Evolutionary conservation across 2,113 vertebrate species (phyloP), one percentile per base, ranked within the genome.

Genomic region (Sminthopsis crassicaudata): DNA sequence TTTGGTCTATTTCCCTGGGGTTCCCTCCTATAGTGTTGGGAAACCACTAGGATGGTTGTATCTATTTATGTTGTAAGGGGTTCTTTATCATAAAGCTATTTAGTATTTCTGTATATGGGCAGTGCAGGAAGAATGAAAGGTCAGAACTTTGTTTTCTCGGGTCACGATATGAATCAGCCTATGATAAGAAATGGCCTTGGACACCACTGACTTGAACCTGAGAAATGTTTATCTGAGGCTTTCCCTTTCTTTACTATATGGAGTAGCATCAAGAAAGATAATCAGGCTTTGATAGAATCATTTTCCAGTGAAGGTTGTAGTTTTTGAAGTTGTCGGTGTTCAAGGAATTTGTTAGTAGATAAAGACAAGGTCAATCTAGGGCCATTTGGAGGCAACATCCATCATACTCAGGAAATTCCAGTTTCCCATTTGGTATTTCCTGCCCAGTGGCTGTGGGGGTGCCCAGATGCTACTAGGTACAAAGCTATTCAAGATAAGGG

Each of bases 331-430:
- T 84, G 67, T 84, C n/a, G 42, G 67, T 7, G 19, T 42, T 84
- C n/a, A 84, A 22, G n/a, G 67, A 84, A 84, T 84, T 84, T 25
- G 54, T 55, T 55, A 84, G 67, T 84, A 84, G 67, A 84, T 84
- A 84, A 42, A n/a, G 67, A n/a, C 67, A n/a, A 84, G n/a, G 67
- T 84, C 67, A 84, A 0, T 84, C 67, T 84, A n/a, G n/a, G 67
- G 67, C 67, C 67, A 84, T 42, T 84, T 84, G 67, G 36, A 84
- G 36, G 42, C n/a, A 84, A 42, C 67, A 84, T 84, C n/a, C n/a
- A 84, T 84, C 67, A 84, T 84, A 84, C 36, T 84, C 67, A 84
- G 67, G 67, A 84, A 84, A 84, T 84, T 84, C 67, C 67, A 84
- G n/a, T 84, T 84, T 84, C 67, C 67, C n/a, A 84, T 42, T 84